Base-by-base conservation (phyloP, 2,113 vertebrate genomes). In the Riparia riparia region DNA sequence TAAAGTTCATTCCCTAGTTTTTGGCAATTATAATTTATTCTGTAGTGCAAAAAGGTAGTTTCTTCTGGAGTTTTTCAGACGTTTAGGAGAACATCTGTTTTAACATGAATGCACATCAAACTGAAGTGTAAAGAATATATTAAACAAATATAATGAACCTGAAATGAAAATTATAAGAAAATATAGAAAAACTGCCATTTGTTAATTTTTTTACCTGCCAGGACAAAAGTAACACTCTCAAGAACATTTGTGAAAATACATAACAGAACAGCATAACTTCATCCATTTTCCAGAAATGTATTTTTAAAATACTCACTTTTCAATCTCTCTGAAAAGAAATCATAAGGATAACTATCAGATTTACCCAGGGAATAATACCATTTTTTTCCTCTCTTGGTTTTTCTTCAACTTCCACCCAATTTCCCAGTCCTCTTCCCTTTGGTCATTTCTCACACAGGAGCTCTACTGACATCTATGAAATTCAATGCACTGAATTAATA, bases 1-100 rank as follows among this genome's bases (percentile, higher is more conserved):
- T 50, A 96, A 93, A 29, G 97, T 95, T 98, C 88, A 98, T 94
- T 98, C 70, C 19, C 97, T 97, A 5, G 83, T 95, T n/a, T 97
- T 97, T 97, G 44, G 97, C 94, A 26, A 95, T 97, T 64, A 97
- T 96, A n/a, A 96, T 95, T 34, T 97, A 97, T 44, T 98, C 97
- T 98, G 73, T 97, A 97, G 57, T 79, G 66, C 70, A 98, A 96
- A 81, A 98, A 86, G 8, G 85, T 93, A 17, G 92, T 97, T 37
- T 97, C 86, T n/a, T 90, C 64, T 18, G 85, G 69, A 19, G 86
- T 85, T 92, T 95, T 98, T 68, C 97, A 98, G 98, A 92, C 5
- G 7, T 25, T 70, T 42, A 76, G 51, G 32, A 89, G 66, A 89
- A 64, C 19, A 56, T 56, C 24, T 63, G 21, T 56, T 73, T 85